phyloP scores from a whole-genome alignment of 2,797 vertebrate genomes.

The Clarias platycephalus region DNA sequence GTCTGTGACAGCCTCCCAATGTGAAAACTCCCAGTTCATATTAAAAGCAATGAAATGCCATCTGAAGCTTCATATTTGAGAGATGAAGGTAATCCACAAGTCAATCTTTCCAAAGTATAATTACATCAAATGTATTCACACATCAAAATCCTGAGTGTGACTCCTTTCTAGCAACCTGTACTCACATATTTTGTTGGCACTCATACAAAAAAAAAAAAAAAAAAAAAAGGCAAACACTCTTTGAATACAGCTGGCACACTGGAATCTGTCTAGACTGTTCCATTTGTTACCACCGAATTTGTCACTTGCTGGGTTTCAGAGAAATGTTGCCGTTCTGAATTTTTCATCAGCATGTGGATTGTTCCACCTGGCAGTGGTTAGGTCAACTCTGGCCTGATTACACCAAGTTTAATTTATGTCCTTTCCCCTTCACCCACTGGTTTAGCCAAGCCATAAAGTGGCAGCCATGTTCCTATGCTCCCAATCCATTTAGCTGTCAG shows the following conservation, averaged over 20 bases:
- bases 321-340: conserved; percentile 7
- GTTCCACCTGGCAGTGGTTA: conserved; percentile 28
- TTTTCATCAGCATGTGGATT: conserved; percentile 21
- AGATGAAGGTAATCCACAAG: not conserved
- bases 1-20: conserved; percentile 25
- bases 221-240: not conserved
- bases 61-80: not conserved
- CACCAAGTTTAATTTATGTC: conserved; percentile 39
- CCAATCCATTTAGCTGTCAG: conserved; percentile 60
- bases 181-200: not conserved
- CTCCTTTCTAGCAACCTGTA: not conserved
- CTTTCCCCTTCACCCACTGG: conserved; percentile 32
- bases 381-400: conserved; percentile 47
- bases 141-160: not conserved
- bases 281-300: not conserved
- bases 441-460: conserved; percentile 44
- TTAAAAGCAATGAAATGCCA: not conserved
- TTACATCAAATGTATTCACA: not conserved
- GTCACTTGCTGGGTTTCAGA: conserved; percentile 21
- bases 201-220: not conserved
- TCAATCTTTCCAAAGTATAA: not conserved
- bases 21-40: conserved; percentile 13
- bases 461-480: conserved; percentile 46
- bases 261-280: not conserved
- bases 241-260: conserved; percentile 1